These are phyloP conservation scores for Artibeus jamaicensis DNA, from an alignment of 2,797 vertebrate genomes.

Conservation along the genomic window DNA sequence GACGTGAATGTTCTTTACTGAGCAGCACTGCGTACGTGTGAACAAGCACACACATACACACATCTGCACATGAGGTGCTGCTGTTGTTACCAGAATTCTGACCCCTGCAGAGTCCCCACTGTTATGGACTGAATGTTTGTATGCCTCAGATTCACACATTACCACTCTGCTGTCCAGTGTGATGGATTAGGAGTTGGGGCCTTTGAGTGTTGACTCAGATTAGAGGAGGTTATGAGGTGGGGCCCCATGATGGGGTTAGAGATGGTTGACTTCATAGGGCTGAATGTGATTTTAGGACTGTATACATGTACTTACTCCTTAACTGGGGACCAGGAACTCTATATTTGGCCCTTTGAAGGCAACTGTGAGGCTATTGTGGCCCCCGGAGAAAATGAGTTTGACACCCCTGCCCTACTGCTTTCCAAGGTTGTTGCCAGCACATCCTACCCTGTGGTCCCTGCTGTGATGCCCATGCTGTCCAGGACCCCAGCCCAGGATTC, in stretches of 20 bases:
- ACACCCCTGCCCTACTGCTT: background rate
- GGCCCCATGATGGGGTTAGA: background rate
- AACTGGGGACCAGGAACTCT: no score
- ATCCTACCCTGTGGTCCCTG: background rate
- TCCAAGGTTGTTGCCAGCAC: background rate
- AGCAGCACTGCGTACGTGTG: accelerated
- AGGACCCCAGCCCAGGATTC: background rate
- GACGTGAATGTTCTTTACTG: background rate
- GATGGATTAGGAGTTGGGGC: background rate
- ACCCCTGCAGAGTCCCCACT: background rate
- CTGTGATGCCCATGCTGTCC: background rate
- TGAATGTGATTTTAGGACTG: no score
- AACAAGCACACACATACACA: background rate
- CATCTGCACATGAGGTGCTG: background rate
- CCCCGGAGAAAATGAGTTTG: no score
- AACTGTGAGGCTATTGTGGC: no score
- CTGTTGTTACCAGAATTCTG: background rate
- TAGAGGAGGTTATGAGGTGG: background rate
- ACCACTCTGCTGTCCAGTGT: background rate
- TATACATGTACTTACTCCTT: no score
- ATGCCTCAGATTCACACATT: background rate
- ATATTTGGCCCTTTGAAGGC: no score
- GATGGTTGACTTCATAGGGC: no score
- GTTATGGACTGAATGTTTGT: background rate
- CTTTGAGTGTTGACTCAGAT: background rate